Evolutionary conservation across 2,113 vertebrate species (phyloP).

Genomic region (Hippocampus guttulatus): DNA sequence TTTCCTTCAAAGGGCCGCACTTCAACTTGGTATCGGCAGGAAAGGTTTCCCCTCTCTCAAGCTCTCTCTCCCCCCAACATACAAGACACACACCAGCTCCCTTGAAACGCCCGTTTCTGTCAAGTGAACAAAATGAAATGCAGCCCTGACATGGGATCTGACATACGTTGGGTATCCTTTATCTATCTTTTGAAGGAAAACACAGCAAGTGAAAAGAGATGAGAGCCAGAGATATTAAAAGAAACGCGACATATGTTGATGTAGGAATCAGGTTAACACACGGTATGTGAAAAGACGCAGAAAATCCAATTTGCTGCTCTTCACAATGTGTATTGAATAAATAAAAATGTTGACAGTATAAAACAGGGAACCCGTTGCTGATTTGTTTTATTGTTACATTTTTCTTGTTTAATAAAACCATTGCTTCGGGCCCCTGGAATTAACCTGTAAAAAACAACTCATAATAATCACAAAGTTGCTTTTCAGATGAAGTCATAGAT

Average conservation of each 20-base stretch:
- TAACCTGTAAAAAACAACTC: too few relatives aligned
- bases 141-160: background rate
- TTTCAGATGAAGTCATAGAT: too few relatives aligned
- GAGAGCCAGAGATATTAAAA: background rate
- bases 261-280: background rate
- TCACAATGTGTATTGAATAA: too few relatives aligned
- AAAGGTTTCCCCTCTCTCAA: slow-evolving; percentile 23
- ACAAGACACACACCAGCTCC: background rate
- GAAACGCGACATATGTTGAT: background rate
- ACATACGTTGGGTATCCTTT: background rate
- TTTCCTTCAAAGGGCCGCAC: slow-evolving; percentile 52
- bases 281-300: too few relatives aligned
- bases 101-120: slow-evolving; percentile 3
- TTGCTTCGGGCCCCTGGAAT: too few relatives aligned
- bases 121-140: slow-evolving; percentile 20
- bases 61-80: background rate
- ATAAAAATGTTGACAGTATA: too few relatives aligned
- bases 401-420: too few relatives aligned
- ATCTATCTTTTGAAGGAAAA: background rate
- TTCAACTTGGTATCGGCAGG: slow-evolving; percentile 40
- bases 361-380: too few relatives aligned
- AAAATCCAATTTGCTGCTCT: too few relatives aligned
- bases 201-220: background rate
- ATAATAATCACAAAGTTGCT: too few relatives aligned
- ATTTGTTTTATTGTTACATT: too few relatives aligned